A percentile compares a stretch with the other conserved stretches of the same genome.
phyloP scores from a whole-genome alignment of 2,113 vertebrate genomes.

The Dendrocopos noguchii region DNA sequence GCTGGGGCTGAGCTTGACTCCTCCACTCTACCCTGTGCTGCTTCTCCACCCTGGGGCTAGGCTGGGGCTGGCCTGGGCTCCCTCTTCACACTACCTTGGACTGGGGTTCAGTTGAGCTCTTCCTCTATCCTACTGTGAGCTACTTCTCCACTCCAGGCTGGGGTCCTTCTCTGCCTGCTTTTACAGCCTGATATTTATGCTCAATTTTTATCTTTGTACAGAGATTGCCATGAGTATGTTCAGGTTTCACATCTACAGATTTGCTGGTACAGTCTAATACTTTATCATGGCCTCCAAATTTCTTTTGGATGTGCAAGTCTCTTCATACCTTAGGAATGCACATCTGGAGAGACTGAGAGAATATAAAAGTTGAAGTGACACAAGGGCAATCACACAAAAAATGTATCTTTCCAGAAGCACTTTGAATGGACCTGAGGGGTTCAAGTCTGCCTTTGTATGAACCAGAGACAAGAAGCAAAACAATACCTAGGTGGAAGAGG shows the following conservation, averaged over 20 bases:
- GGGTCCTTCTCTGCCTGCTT: neutral
- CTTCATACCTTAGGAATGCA: neutral
- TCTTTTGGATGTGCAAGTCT: constrained; percentile 41
- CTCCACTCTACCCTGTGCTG: too few species aligned
- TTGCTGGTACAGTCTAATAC: neutral
- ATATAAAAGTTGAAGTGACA: neutral
- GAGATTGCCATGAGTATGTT: neutral
- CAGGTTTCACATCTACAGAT: constrained; percentile 17
- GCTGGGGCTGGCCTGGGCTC: too few species aligned
- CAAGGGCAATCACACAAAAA: neutral
- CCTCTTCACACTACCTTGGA: too few species aligned
- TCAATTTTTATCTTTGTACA: neutral
- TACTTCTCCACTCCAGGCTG: too few species aligned
- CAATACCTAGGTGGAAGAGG: neutral
- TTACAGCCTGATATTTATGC: neutral
- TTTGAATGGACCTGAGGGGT: neutral
- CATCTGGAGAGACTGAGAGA: neutral
- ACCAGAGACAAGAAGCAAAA: neutral
- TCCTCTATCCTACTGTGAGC: too few species aligned
- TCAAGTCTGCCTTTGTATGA: neutral
- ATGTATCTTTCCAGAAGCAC: neutral
- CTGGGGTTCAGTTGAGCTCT: too few species aligned
- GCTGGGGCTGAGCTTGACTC: too few species aligned
- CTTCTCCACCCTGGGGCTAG: too few species aligned
- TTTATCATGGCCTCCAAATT: constrained; percentile 20